Base-by-base conservation (phyloP, 1,140 invertebrate species). In the Caenorhabditis latens region DNA sequence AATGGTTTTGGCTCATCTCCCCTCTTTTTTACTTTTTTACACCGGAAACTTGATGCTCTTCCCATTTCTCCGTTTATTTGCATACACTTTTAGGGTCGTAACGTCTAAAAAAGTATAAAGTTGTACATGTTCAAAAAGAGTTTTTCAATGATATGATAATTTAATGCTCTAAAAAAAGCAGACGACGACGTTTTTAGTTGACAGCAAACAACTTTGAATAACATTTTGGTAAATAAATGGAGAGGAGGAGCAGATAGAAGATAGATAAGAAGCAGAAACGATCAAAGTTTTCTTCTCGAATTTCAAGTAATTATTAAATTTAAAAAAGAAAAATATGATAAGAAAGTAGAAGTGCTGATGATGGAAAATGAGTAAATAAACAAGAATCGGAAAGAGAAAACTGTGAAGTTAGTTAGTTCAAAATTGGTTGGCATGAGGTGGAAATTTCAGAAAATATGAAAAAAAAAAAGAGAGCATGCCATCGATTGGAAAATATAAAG, bases 1-100 rank as follows among this genome's bases (percentile, higher is more conserved):
- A n/a, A 32, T 32, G 0, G 0, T 32, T 53, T 19, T 58, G 57
- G 57, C 16, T 58, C 57, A 21, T 58, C 19, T 9, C 16, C 16
- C 50, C 16, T 53, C 4, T 53, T 53, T 53, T 16, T 53, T 16
- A 9, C 50, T 16, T 16, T 53, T 13, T 16, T 53, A 32, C 50
- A 58, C 55, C 21, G 71, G 71, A 79, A 79, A 79, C 71, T 24
- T 50, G 71, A 79, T 50, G 71, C 71, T 50, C 46, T 50, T 24
- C 11, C 24, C n/a, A 9, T 79, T 11, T 63, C 14, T 58, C 14
- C n/a, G 19, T 32, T 11, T 79, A 53, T 79, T 79, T 48, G 24
- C 71, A 79, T 79, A 79, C 46, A 79, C 71, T 79, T 79, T 71
- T 79, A n/a, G 46, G 40, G n/a, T 24, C 0, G 43, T 24, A 24